Evolutionary conservation across 2,888 invertebrate species (phyloP), one percentile per base, ranked within the genome.

Genomic region (Sinodicranocentrus sp.): DNA sequence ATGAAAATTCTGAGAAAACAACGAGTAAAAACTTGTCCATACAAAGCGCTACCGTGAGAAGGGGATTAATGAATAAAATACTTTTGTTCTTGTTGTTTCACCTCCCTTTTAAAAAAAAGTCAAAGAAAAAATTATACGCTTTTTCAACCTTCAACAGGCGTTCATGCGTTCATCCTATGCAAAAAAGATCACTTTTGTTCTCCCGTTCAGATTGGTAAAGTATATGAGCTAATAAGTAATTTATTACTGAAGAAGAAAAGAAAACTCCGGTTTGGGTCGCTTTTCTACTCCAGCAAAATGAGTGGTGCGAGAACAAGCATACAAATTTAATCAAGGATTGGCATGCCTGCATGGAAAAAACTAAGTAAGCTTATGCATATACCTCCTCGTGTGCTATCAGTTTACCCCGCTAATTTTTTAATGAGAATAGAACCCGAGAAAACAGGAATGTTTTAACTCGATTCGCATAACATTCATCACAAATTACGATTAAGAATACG

Each of bases 81-180:
- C 21, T 23, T 33, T 71, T 5, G 25, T n/a, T n/a, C n/a, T n/a
- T n/a, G n/a, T n/a, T n/a, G n/a, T n/a, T n/a, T n/a, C n/a, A n/a
- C n/a, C n/a, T n/a, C n/a, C n/a, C n/a, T n/a, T n/a, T n/a, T n/a
- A n/a, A n/a, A n/a, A n/a, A n/a, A n/a, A n/a, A n/a, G n/a, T n/a
- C n/a, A n/a, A n/a, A n/a, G n/a, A n/a, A n/a, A n/a, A n/a, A n/a
- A n/a, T n/a, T n/a, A n/a, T n/a, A n/a, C n/a, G n/a, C n/a, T n/a
- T 63, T 52, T 61, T 59, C 39, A 25, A 0, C 23, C 48, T 63
- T 75, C 63, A 75, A 75, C 75, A 75, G 63, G 61, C 75, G 61
- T 75, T 48, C 48, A 48, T 2, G 15, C 48, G n/a, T 15, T 48
- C 48, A 15, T 10, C 48, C 10, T n/a, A n/a, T n/a, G n/a, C n/a